Base-by-base conservation (phyloP, 2,888 invertebrate species). In the Drosophila glabriapex region DNA sequence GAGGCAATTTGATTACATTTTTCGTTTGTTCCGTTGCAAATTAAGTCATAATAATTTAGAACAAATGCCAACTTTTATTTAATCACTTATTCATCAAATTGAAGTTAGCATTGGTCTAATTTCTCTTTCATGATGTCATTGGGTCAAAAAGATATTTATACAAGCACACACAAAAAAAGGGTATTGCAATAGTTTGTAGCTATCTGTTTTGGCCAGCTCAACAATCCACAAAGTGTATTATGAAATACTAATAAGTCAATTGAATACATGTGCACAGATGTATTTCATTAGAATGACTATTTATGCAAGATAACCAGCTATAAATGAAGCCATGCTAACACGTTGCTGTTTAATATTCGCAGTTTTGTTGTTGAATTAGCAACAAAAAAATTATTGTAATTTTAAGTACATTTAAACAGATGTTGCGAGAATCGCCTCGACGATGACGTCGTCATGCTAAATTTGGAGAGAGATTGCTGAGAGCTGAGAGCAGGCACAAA, bases 381-480 rank as follows among this genome's bases (percentile, higher is more conserved):
- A 65, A 50, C 31, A 22, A 31, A 43, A 43, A 22, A 28, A 6
- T n/a, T 31, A 12, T 31, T 31, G 16, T 29, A 22, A 7, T 46
- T 53, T 53, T 52, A 50, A 35, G 33, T 72, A 68, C 19, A 61
- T 63, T 52, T 53, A 59, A 86, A 81, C 90, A 85, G 71, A 82
- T 80, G 82, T 80, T 68, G 28, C 49, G 35, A 31, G 46, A 61
- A 63, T 54, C 69, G 79, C 39, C 33, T 58, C 22, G 55, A 50
- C 50, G 89, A 90, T 85, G 85, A 85, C 85, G 85, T 88, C 68
- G 90, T 81, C 73, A 65, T 54, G 69, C 74, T 86, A 86, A 74
- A 76, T 81, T 74, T 86, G 73, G 53, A 71, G 66, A 39, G 52
- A 53, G 69, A 69, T 53, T 39, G 61, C 68, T 52, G 63, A 64